Percentiles rank a stretch among this genome's conserved stretches.
phyloP scores from a whole-genome alignment of 2,113 vertebrate genomes.

The Cathartes aura region DNA sequence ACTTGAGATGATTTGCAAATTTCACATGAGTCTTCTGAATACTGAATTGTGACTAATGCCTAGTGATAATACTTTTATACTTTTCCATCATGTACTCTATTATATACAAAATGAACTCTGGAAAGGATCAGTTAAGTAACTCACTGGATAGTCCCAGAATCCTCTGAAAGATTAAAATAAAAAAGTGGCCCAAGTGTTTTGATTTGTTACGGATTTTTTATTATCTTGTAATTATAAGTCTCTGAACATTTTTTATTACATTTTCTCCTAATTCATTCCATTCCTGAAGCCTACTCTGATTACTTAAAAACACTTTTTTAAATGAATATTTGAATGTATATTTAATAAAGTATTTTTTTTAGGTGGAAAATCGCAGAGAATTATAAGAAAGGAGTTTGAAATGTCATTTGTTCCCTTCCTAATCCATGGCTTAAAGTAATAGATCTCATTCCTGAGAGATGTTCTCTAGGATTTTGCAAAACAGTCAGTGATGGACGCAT shows the following conservation, averaged over 20 bases:
- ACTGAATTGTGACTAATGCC: not conserved
- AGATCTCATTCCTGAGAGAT: not conserved
- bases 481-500: not conserved
- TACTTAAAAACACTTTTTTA: not conserved
- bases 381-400: not conserved
- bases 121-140: not conserved
- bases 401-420: not conserved
- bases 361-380: not conserved
- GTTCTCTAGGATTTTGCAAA: not conserved
- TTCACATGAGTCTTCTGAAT: not conserved
- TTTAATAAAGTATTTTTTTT: not conserved
- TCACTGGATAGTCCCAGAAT: not conserved
- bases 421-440: not conserved
- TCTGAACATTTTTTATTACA: not conserved
- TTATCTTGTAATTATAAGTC: not conserved
- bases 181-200: not conserved
- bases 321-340: not conserved
- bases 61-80: not conserved
- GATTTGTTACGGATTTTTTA: not conserved
- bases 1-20: constrained; percentile 30
- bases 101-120: not conserved
- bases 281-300: not conserved
- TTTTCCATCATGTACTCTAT: not conserved
- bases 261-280: not conserved
- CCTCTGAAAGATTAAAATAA: not conserved